phyloP scores from a whole-genome alignment of 2,888 invertebrate species.

The Rhimphoctona megacephalus region DNA sequence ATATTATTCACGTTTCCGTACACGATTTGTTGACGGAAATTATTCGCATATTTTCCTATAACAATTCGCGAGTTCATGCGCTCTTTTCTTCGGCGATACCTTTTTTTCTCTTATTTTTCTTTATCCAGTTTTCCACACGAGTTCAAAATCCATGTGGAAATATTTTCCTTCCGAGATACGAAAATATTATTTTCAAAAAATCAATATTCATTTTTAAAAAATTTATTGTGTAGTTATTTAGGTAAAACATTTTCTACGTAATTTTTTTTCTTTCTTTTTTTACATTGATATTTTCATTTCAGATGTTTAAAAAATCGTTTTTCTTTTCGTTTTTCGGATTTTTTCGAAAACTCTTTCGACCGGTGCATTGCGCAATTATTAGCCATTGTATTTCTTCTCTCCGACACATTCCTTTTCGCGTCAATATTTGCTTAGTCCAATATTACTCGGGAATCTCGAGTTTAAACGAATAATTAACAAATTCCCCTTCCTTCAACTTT shows the following conservation, averaged over 20 bases:
- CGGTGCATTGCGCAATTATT: constrained; percentile 42
- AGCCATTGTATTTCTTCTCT: neutral
- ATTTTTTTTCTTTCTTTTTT: neutral
- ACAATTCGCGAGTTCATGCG: too few species aligned
- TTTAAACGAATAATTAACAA: constrained; percentile 50
- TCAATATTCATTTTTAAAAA: too few species aligned
- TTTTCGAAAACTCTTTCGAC: neutral
- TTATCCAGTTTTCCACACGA: neutral
- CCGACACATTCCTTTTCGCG: neutral
- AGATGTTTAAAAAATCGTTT: too few species aligned
- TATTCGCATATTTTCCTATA: neutral
- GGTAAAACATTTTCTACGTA: too few species aligned
- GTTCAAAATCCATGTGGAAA: neutral
- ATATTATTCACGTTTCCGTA: neutral
- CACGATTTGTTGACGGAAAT: neutral
- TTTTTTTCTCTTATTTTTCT: too few species aligned
- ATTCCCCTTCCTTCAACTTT: constrained; percentile 2
- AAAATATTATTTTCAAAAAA: too few species aligned
- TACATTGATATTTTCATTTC: too few species aligned
- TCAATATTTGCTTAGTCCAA: constrained; percentile 51
- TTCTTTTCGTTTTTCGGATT: neutral
- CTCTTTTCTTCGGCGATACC: too few species aligned
- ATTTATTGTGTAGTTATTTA: too few species aligned
- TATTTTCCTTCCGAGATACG: too few species aligned
- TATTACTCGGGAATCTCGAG: constrained; percentile 36